Evolutionary conservation across 2,888 invertebrate genomes (phyloP).

Genomic region (Caradrina kadenii): DNA sequence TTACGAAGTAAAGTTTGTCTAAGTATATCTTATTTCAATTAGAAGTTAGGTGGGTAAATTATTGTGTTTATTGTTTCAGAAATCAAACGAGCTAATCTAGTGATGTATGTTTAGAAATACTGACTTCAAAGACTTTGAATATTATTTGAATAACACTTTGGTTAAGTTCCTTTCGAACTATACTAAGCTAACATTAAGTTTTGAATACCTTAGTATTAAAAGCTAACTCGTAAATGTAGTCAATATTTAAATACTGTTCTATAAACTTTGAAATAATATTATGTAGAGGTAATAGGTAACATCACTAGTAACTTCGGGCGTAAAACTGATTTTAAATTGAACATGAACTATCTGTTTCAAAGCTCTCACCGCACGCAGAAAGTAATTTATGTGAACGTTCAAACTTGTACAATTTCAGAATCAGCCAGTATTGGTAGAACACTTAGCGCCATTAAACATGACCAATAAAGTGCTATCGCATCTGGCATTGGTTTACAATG

Average conservation of each 20-base stretch:
- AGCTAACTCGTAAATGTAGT: neutral
- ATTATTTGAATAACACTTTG: constrained; percentile 19
- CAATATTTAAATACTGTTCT: constrained; percentile 17
- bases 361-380: neutral
- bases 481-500: no score
- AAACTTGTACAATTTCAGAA: neutral
- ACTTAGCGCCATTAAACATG: no score
- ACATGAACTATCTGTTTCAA: constrained; percentile 16
- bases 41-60: no score
- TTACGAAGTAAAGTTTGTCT: neutral
- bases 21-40: neutral
- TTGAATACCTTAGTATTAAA: constrained; percentile 19
- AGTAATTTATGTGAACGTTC: neutral
- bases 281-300: neutral
- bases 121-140: constrained; percentile 25
- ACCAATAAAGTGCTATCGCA: no score
- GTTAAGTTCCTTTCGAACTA: constrained; percentile 18
- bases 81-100: neutral
- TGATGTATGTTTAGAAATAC: neutral
- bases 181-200: neutral
- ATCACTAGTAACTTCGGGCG: neutral
- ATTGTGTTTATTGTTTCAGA: neutral
- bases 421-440: neutral
- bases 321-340: constrained; percentile 7
- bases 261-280: constrained; percentile 20